These are phyloP conservation scores for Myotis findleyi DNA, from an alignment of 2,797 vertebrate species.

Conservation along the genomic window DNA sequence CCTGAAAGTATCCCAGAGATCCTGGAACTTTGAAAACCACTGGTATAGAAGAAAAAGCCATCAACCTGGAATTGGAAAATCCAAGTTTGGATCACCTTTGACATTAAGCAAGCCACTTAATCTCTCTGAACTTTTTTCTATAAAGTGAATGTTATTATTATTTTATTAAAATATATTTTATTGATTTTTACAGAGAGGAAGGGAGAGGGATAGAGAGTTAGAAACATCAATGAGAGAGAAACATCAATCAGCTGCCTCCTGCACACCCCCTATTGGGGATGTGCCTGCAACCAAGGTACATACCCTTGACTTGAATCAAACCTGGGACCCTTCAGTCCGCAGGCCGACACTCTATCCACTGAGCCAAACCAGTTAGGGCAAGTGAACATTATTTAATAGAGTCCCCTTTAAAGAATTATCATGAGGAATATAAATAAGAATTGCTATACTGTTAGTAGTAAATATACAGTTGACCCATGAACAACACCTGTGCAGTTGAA, in stretches of 20 bases:
- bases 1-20: not conserved
- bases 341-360: too few relatives aligned
- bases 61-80: not conserved
- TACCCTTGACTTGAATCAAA: too few relatives aligned
- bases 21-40: not conserved
- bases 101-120: conserved; percentile 3
- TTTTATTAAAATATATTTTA: too few relatives aligned
- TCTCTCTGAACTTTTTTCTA: not conserved
- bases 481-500: not conserved
- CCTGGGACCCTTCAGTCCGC: too few relatives aligned
- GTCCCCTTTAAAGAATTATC: not conserved
- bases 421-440: conserved; percentile 12
- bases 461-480: not conserved
- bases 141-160: not conserved
- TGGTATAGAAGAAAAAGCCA: not conserved
- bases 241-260: too few relatives aligned
- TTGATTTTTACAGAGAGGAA: too few relatives aligned
- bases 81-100: not conserved
- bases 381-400: not conserved
- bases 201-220: too few relatives aligned
- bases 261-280: too few relatives aligned
- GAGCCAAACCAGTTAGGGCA: not conserved
- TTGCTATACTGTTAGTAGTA: not conserved
- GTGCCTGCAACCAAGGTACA: too few relatives aligned
- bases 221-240: too few relatives aligned